Percentiles rank a stretch among this genome's conserved stretches.
These are phyloP conservation scores for Aleiodes sp. DNA, from an alignment of 1,140 invertebrate genomes.

Conservation along the genomic window DNA sequence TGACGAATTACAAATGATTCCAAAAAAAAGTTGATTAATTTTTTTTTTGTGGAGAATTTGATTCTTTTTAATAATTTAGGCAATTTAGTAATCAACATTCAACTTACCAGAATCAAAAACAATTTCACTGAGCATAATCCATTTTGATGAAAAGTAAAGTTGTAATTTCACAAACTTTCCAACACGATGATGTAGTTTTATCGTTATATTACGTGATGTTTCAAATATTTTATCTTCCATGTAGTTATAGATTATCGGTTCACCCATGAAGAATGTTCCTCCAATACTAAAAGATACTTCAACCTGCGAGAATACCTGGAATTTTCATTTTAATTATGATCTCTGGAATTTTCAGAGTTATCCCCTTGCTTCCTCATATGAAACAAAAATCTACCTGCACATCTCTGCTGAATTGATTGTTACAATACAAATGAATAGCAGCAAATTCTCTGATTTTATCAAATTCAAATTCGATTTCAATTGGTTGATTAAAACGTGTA, in stretches of 20 bases:
- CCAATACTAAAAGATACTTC: constrained; percentile 85
- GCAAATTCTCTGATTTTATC: constrained; percentile 86
- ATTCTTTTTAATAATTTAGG: no score
- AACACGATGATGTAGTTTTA: constrained; percentile 84
- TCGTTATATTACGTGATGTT: constrained; percentile 81
- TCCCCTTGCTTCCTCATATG: no score
- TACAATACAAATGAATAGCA: constrained; percentile 80
- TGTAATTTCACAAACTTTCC: constrained; percentile 84
- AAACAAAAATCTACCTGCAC: constrained; percentile 71
- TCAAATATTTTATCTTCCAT: constrained; percentile 86
- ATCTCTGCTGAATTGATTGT: constrained; percentile 82
- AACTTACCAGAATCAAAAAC: constrained; percentile 82
- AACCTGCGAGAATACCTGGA: constrained; percentile 80
- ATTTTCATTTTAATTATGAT: constrained; percentile 31
- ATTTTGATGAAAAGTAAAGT: constrained; percentile 82
- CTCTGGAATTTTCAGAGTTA: no score
- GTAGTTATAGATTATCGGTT: constrained; percentile 78
- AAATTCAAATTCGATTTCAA: constrained; percentile 88
- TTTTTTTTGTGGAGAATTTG: no score
- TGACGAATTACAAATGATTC: no score
- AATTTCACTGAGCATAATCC: constrained; percentile 92
- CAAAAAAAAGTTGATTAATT: no score
- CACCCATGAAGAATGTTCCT: constrained; percentile 78
- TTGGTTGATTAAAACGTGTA: constrained; percentile 70
- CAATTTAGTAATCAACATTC: constrained; percentile 21